A percentile compares a stretch with the other conserved stretches of the same genome.
These are phyloP conservation scores for Altica lythri DNA, from an alignment of 2,888 invertebrate species.

Conservation along the genomic window DNA sequence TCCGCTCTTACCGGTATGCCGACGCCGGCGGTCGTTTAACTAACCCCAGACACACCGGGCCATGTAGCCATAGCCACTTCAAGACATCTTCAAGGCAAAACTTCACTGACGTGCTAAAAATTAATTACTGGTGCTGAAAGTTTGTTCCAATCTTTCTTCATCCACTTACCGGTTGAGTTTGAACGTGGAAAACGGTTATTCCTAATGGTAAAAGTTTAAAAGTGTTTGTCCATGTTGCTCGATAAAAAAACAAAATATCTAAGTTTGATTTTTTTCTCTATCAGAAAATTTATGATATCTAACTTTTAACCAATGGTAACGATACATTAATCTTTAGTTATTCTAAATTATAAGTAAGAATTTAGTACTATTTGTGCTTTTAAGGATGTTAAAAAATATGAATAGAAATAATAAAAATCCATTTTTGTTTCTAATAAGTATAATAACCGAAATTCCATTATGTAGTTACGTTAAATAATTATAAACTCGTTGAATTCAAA, in stretches of 20 bases:
- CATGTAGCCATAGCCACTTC: conserved; percentile 24
- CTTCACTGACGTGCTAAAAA: conserved; percentile 27
- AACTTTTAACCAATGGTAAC: too few relatives aligned
- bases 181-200: conserved; percentile 2
- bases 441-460: too few relatives aligned
- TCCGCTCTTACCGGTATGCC: conserved; percentile 45
- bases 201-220: background rate
- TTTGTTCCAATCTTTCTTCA: conserved; percentile 20
- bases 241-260: background rate
- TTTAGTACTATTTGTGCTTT: too few relatives aligned
- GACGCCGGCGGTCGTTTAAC: conserved; percentile 34
- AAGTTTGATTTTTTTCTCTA: too few relatives aligned
- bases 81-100: conserved; percentile 21
- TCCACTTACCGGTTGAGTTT: conserved; percentile 20
- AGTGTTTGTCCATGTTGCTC: conserved; percentile 1
- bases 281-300: too few relatives aligned
- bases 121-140: conserved; percentile 28
- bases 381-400: too few relatives aligned
- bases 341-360: too few relatives aligned
- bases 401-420: too few relatives aligned
- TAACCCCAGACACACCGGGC: conserved; percentile 34
- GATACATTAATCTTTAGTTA: too few relatives aligned
- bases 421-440: too few relatives aligned
- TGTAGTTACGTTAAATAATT: too few relatives aligned
- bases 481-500: too few relatives aligned